Percentiles rank a stretch among this genome's conserved stretches.
Conservation (phyloP, 2,888 invertebrate species). For the Fragum fragum region DNA sequence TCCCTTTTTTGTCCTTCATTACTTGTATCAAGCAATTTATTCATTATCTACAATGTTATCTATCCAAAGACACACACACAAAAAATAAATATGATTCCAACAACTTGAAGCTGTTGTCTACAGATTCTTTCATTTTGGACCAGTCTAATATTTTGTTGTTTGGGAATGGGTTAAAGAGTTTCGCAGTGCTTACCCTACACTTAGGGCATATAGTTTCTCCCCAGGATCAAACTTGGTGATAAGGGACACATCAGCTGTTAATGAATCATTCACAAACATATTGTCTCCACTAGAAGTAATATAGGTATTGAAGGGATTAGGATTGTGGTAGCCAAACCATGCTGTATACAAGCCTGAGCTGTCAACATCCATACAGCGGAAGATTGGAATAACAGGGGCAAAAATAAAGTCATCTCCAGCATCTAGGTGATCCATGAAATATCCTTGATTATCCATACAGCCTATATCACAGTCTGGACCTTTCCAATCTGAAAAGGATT, state of each 20-base stretch:
- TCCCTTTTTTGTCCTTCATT: no score
- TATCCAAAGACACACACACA: no score
- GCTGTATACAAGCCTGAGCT: slow-evolving; percentile 54
- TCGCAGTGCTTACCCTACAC: slow-evolving; percentile 65
- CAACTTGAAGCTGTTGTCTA: no score
- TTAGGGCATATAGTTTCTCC: slow-evolving; percentile 60
- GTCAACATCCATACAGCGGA: slow-evolving; percentile 64
- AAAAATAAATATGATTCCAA: no score
- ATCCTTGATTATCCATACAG: slow-evolving; percentile 73
- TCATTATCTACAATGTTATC: no score
- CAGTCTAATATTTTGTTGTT: no score
- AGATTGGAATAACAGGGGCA: slow-evolving; percentile 61
- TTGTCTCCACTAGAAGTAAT: slow-evolving; percentile 68
- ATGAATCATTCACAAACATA: slow-evolving; percentile 33
- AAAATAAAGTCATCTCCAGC: slow-evolving; percentile 44
- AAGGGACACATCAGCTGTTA: neutral
- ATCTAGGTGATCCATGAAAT: slow-evolving; percentile 68
- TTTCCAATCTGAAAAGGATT: slow-evolving; percentile 70
- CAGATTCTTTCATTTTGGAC: no score
- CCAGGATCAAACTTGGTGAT: slow-evolving; percentile 70
- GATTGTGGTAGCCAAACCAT: slow-evolving; percentile 78
- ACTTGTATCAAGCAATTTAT: no score
- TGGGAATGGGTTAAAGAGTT: no score
- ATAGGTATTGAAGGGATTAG: slow-evolving; percentile 74
- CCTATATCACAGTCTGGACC: slow-evolving; percentile 76